Evolutionary conservation across 2,888 invertebrate genomes (phyloP).

Genomic region (Aspidiotus destructor): DNA sequence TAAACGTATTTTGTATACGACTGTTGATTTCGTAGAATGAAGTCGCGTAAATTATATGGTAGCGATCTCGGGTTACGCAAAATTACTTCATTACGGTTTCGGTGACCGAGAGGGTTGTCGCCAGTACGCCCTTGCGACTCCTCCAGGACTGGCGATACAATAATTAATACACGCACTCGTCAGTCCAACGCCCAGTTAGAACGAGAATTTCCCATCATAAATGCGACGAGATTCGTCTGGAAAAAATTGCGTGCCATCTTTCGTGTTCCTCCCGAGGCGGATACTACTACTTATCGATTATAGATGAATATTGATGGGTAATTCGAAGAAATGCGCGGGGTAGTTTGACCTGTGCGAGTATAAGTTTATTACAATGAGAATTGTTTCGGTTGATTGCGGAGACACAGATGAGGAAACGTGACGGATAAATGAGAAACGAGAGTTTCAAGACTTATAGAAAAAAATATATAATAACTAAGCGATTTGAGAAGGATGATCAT

Average conservation of each 20-base stretch:
- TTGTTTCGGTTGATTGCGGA: too few species aligned
- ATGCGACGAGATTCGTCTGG: background rate
- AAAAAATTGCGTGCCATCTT: background rate
- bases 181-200: background rate
- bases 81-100: slow-evolving; percentile 8
- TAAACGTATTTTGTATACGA: background rate
- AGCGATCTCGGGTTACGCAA: background rate
- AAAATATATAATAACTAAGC: too few species aligned
- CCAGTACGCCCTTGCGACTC: background rate
- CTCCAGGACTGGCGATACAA: background rate
- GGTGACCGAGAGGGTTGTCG: background rate
- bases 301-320: too few species aligned
- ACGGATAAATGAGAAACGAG: background rate
- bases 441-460: background rate
- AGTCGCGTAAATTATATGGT: slow-evolving; percentile 3
- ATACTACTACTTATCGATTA: too few species aligned
- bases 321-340: too few species aligned
- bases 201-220: background rate
- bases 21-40: background rate
- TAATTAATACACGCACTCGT: slow-evolving; percentile 2
- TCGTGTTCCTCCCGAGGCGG: slow-evolving; percentile 3
- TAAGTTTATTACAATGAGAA: too few species aligned
- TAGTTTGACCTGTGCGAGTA: too few species aligned
- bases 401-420: too few species aligned
- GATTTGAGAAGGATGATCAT: too few species aligned